These are phyloP conservation scores for Condylostylus longicornis DNA, from an alignment of 1,140 invertebrate species.

Conservation along the genomic window DNA sequence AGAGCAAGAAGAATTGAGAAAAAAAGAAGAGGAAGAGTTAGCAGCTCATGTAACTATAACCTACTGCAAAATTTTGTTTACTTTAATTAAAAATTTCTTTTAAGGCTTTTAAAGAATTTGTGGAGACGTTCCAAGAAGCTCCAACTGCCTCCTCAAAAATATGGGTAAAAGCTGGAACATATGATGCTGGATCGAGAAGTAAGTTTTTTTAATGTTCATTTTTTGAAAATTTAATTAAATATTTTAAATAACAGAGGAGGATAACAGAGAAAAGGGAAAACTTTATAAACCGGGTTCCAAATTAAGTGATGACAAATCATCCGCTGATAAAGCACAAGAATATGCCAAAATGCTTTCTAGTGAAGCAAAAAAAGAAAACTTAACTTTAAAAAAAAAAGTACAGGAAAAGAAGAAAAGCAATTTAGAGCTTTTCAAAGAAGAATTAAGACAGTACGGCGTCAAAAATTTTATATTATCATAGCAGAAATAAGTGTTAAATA, in stretches of 20 bases:
- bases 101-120: slow-evolving; percentile 90
- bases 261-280: slow-evolving; percentile 77
- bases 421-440: slow-evolving; percentile 92
- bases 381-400: slow-evolving; percentile 55
- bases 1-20: slow-evolving; percentile 72
- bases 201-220: slow-evolving; percentile 21
- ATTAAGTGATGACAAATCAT: slow-evolving; percentile 39
- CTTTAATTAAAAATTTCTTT: slow-evolving; percentile 10
- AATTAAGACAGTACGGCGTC: slow-evolving; percentile 58
- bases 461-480: background rate
- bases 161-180: slow-evolving; percentile 93
- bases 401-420: slow-evolving; percentile 91
- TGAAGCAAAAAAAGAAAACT: slow-evolving; percentile 35
- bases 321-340: slow-evolving; percentile 46
- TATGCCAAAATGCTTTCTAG: slow-evolving; percentile 52
- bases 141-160: slow-evolving; percentile 62
- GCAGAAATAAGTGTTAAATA: background rate
- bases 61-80: background rate
- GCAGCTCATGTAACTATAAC: slow-evolving; percentile 42
- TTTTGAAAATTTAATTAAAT: slow-evolving; percentile 4
- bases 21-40: slow-evolving; percentile 78
- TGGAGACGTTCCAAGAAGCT: slow-evolving; percentile 88
- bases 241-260: slow-evolving; percentile 44
- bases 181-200: slow-evolving; percentile 87
- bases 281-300: slow-evolving; percentile 86